A percentile compares a stretch with the other conserved stretches of the same genome.
phyloP scores from a whole-genome alignment of 2,113 vertebrate genomes.

The Syngnathus floridae region DNA sequence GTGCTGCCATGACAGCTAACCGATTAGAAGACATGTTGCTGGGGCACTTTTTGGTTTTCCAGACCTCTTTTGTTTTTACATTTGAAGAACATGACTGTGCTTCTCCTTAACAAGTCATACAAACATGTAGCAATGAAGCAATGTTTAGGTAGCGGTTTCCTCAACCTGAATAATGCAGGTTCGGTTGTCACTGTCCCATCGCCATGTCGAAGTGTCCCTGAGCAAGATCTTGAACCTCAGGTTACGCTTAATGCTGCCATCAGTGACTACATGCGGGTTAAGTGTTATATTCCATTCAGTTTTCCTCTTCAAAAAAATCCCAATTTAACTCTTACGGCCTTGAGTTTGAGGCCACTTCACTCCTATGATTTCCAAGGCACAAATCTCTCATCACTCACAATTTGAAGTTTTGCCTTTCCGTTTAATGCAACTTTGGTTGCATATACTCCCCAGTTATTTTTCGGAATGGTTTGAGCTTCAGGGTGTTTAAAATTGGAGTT shows the following conservation, averaged over 20 bases:
- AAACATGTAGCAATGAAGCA: not conserved
- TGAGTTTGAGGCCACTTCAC: no score
- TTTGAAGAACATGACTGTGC: constrained; percentile 41
- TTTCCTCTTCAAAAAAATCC: no score
- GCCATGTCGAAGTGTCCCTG: not conserved
- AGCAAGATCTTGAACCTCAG: not conserved
- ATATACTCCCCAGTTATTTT: not conserved
- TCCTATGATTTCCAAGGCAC: no score
- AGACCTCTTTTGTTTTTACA: constrained; percentile 36
- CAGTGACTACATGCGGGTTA: not conserved
- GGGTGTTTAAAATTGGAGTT: not conserved
- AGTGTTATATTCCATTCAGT: not conserved
- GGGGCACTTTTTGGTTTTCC: constrained; percentile 32
- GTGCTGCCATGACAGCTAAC: constrained; percentile 51
- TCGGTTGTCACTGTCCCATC: not conserved
- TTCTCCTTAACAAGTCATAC: not conserved
- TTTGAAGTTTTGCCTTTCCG: not conserved
- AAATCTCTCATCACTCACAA: not conserved
- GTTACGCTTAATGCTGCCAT: not conserved
- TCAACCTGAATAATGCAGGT: not conserved
- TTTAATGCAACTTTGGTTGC: not conserved
- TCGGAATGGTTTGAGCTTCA: not conserved
- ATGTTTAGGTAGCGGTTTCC: not conserved
- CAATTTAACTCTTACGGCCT: no score
- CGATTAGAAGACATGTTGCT: constrained; percentile 55